Conservation (phyloP, 2,797 vertebrate genomes). For the Mormyrops boulengeri region DNA sequence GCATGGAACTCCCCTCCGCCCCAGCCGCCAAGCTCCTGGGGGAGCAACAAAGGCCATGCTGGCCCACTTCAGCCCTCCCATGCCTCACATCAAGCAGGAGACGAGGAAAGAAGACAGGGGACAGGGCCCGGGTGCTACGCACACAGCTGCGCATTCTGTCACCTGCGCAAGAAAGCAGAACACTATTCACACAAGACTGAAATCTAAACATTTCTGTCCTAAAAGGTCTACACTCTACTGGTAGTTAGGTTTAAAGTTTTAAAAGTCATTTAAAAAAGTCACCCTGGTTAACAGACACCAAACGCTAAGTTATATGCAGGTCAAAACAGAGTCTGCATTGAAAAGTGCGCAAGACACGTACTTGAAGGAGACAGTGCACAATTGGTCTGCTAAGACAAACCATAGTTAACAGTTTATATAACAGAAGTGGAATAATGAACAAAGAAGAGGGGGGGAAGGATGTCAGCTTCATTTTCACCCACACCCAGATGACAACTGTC, state of each 20-base stretch:
- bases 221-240: not conserved
- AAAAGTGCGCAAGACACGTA: not conserved
- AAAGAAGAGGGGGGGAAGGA: not conserved
- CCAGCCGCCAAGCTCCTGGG: constrained; percentile 41
- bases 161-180: constrained; percentile 19
- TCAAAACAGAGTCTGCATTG: not conserved
- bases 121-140: constrained; percentile 59
- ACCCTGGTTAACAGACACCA: not conserved
- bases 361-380: not conserved
- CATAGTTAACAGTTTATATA: not conserved
- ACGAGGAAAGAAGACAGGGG: constrained; percentile 65
- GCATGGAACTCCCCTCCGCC: constrained; percentile 44
- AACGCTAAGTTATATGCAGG: not conserved
- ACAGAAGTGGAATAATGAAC: not conserved
- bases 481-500: not conserved
- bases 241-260: not conserved
- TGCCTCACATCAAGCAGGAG: constrained; percentile 54
- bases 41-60: constrained; percentile 47
- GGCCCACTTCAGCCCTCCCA: constrained; percentile 41
- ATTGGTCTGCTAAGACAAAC: not conserved
- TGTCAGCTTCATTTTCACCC: not conserved
- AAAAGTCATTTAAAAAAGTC: not conserved
- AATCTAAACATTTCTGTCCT: not conserved
- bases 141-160: constrained; percentile 61
- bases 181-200: not conserved